Evolutionary conservation across 1,140 invertebrate genomes (phyloP).

Genomic region (Lasioglossum baleicum): DNA sequence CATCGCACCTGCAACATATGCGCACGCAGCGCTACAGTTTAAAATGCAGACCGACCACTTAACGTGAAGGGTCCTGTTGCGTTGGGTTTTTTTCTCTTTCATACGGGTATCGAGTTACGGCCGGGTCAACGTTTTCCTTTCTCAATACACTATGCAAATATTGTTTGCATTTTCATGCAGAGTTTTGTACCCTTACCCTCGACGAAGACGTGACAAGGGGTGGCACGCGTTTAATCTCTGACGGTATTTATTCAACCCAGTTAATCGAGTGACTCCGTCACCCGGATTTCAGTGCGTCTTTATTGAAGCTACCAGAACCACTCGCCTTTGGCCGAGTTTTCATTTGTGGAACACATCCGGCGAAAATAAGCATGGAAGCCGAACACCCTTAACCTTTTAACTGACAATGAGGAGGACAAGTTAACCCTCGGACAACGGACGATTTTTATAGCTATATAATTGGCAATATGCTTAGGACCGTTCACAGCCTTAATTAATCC

Average conservation of each 20-base stretch:
- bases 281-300: conserved; percentile 8
- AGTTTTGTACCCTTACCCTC: not conserved
- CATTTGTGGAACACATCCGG: too few species aligned
- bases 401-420: too few species aligned
- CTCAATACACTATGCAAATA: conserved; percentile 30
- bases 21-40: conserved; percentile 51
- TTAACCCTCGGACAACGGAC: too few species aligned
- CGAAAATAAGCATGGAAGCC: too few species aligned
- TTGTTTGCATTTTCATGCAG: conserved; percentile 37
- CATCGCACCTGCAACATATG: conserved; percentile 36
- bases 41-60: conserved; percentile 42
- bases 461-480: too few species aligned
- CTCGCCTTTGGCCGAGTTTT: too few species aligned
- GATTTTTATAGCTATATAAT: too few species aligned
- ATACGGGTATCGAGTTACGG: conserved; percentile 38
- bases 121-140: conserved; percentile 21
- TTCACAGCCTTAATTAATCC: too few species aligned
- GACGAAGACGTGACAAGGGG: conserved; percentile 6
- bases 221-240: not conserved
- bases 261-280: conserved; percentile 29
- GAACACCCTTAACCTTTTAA: too few species aligned
- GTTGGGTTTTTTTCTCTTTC: conserved; percentile 21
- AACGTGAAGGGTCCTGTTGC: conserved; percentile 24
- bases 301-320: not conserved
- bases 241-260: conserved; percentile 18